Evolutionary conservation across 2,113 vertebrate genomes (phyloP).

Genomic region (Aspidoscelis tigris): DNA sequence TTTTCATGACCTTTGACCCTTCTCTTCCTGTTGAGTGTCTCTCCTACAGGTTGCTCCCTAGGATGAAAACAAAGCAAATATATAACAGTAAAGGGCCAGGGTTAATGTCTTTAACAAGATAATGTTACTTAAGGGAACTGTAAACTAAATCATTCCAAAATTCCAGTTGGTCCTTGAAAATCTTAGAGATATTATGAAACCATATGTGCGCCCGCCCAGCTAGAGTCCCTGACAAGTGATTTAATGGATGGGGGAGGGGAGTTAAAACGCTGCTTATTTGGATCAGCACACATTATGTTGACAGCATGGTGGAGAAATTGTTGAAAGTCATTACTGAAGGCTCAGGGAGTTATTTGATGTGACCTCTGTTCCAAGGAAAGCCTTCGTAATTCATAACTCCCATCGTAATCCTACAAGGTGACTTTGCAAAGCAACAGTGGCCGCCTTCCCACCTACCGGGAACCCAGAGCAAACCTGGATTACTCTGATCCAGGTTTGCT

Average conservation of each 20-base stretch:
- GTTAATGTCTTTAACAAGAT: conserved; percentile 85
- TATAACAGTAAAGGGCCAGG: conserved; percentile 76
- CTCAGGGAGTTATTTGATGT: conserved; percentile 4
- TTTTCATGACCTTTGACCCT: conserved; percentile 83
- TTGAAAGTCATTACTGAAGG: conserved; percentile 18
- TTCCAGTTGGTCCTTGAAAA: conserved; percentile 71
- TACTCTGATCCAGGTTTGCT: too few relatives aligned
- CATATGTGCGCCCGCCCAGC: conserved; percentile 61
- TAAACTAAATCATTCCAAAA: conserved; percentile 78
- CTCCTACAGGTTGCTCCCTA: conserved; percentile 76
- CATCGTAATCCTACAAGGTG: not conserved
- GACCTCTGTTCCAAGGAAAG: conserved; percentile 2
- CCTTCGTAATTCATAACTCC: not conserved
- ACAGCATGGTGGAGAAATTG: conserved; percentile 33
- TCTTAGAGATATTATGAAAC: conserved; percentile 66
- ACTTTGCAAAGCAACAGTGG: not conserved
- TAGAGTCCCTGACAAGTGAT: conserved; percentile 2
- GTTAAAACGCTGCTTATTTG: not conserved
- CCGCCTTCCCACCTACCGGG: too few relatives aligned
- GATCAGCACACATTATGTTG: not conserved
- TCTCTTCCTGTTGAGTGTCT: conserved; percentile 72
- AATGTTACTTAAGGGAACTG: conserved; percentile 81
- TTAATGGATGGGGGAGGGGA: fast-evolving
- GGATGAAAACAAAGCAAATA: conserved; percentile 81
- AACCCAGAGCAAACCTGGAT: too few relatives aligned